Percentiles rank a stretch among this genome's conserved stretches.
These are phyloP conservation scores for Chouioia cunea DNA, from an alignment of 2,888 invertebrate species.

Conservation along the genomic window DNA sequence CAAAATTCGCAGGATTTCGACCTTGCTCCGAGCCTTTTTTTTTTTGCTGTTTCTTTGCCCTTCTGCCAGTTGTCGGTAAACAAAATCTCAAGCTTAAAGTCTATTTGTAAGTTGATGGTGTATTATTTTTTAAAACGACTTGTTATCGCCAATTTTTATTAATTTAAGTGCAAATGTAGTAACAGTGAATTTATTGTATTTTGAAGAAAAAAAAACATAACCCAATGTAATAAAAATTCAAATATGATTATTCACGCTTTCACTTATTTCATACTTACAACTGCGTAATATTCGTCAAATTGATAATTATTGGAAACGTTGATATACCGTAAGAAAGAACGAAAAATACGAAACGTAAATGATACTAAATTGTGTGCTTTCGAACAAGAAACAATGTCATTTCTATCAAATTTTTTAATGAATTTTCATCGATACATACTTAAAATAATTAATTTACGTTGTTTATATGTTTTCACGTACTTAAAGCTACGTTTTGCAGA, in stretches of 20 bases:
- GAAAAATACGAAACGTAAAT: not conserved
- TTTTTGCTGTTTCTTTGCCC: no score
- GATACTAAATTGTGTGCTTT: not conserved
- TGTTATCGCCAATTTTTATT: constrained; percentile 45
- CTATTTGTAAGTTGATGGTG: constrained; percentile 41
- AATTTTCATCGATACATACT: not conserved
- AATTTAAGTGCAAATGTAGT: constrained; percentile 45
- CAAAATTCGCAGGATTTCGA: constrained; percentile 14
- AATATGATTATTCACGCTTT: constrained; percentile 10
- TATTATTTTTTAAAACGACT: constrained; percentile 46
- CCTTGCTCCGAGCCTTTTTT: constrained; percentile 17
- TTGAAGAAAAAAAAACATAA: constrained; percentile 38
- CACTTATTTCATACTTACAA: not conserved
- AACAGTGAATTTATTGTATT: constrained; percentile 42
- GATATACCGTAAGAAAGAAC: not conserved
- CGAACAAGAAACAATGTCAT: not conserved
- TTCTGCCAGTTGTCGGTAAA: constrained; percentile 50
- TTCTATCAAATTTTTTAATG: not conserved
- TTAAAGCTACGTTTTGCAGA: constrained; percentile 14
- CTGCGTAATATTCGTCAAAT: not conserved
- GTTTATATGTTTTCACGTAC: not conserved
- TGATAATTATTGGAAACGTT: not conserved
- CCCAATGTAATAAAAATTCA: constrained; percentile 46
- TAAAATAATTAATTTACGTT: constrained; percentile 6
- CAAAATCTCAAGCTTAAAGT: constrained; percentile 41